Base-by-base conservation (phyloP, 1,140 invertebrate species). In the Vollenhovia emeryi region DNA sequence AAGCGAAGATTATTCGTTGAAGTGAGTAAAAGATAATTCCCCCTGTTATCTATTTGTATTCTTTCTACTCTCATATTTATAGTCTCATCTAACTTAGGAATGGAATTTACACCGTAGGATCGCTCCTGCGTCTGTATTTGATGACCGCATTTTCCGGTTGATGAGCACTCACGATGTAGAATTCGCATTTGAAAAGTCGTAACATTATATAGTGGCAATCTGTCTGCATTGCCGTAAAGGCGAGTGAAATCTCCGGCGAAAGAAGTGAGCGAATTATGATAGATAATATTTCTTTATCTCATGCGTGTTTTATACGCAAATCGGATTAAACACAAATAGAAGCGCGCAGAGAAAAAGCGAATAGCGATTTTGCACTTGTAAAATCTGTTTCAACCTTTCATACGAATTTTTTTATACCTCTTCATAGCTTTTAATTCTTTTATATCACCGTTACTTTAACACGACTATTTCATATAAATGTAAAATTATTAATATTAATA, bases 231-330 rank as follows among this genome's bases (percentile, higher is more conserved):
- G 30, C 9, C 9, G 21, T 68, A 68, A 55, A 40, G 33, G 4
- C 60, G 9, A 79, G 21, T 33, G 21, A 50, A 52, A 68, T 55
- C 24, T 30, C 21, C 8, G 45, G 2, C 33, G 21, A n/a, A 24
- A 66, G 24, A 36, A 33, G 52, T 24, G 18, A n/a, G 4, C 21
- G 48, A 68, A 52, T 79, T 79, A 79, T 33, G 60, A 43, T 55
- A 36, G 8, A 79, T 52, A 79, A 52, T 79, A 40, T 79, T 68
- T 55, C 45, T 79, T 15, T 40, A 79, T 79, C 4, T 68, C 13
- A 4, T 27, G 2, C n/a, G 8, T n/a, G n/a, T 36, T 79, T 68
- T 11, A 48, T 30, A 18, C 15, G 7, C 15, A 15, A 66, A n/a
- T 79, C 21, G 43, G n/a, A 79, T 79, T 52, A 68, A 79, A 66